Conservation (phyloP, 1,140 invertebrate species). For the Leptopilina boulardi region DNA sequence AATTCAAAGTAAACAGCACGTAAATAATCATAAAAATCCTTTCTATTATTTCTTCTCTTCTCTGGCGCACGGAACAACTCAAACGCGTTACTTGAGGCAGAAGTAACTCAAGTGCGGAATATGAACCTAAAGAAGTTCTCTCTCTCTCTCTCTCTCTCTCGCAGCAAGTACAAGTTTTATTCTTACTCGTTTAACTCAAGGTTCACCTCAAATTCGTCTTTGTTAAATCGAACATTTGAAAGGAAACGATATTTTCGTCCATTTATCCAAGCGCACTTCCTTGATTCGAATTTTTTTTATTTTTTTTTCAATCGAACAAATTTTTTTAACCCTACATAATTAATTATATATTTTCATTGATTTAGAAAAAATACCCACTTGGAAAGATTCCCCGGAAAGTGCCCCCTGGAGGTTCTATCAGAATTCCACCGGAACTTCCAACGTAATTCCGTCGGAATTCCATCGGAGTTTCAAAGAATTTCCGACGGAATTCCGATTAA, state of each 20-base stretch:
- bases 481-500: too few species aligned
- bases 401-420: too few species aligned
- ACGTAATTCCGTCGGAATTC: too few species aligned
- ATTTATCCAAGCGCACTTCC: slow-evolving; percentile 19
- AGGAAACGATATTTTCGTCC: slow-evolving; percentile 2
- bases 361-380: too few species aligned
- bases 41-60: neutral
- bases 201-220: slow-evolving; percentile 50
- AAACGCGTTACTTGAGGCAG: slow-evolving; percentile 13
- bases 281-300: slow-evolving; percentile 15
- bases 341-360: too few species aligned
- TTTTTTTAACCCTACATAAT: neutral
- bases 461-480: too few species aligned
- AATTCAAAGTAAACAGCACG: slow-evolving; percentile 19
- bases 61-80: neutral
- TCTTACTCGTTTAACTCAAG: slow-evolving; percentile 43
- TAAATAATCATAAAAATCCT: slow-evolving; percentile 18
- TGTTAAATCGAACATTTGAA: slow-evolving; percentile 41
- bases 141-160: slow-evolving; percentile 26
- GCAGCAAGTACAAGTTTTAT: slow-evolving; percentile 41
- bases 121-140: slow-evolving; percentile 46
- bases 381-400: too few species aligned
- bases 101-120: slow-evolving; percentile 47
- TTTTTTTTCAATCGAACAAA: neutral
- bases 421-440: too few species aligned